phyloP scores from a whole-genome alignment of 2,888 invertebrate genomes.

The Ormyrus labotus region DNA sequence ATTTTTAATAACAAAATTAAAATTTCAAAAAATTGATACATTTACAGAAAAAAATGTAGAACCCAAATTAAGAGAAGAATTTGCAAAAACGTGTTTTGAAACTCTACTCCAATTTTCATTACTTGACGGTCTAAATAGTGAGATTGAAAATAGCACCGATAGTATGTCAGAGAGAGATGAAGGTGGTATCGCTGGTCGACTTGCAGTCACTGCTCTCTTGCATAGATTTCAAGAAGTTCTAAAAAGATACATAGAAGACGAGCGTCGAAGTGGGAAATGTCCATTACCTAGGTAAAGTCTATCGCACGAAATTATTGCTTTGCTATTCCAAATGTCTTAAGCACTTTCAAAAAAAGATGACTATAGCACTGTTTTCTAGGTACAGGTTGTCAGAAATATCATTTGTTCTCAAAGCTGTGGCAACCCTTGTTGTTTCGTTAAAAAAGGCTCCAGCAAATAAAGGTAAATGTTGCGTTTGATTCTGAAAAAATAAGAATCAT shows the following conservation, averaged over 20 bases:
- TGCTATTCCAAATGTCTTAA: neutral
- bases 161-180: constrained; percentile 74
- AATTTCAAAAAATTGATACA: constrained; percentile 17
- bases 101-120: constrained; percentile 95
- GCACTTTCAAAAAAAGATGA: constrained; percentile 51
- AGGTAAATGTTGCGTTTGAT: constrained; percentile 77
- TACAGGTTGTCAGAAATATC: constrained; percentile 96
- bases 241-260: constrained; percentile 90
- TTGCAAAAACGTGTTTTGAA: constrained; percentile 97
- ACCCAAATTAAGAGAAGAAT: constrained; percentile 90
- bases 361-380: constrained; percentile 77
- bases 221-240: constrained; percentile 96
- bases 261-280: constrained; percentile 89
- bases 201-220: constrained; percentile 94
- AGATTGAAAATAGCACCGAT: constrained; percentile 65
- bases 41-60: constrained; percentile 70
- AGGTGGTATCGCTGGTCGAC: constrained; percentile 82
- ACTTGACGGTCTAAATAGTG: constrained; percentile 81
- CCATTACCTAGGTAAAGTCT: constrained; percentile 85
- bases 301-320: constrained; percentile 5
- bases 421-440: constrained; percentile 93
- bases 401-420: constrained; percentile 95
- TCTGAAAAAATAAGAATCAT: neutral
- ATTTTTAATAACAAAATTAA: constrained; percentile 8
- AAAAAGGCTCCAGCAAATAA: constrained; percentile 93